phyloP scores from a whole-genome alignment of 2,888 invertebrate species.

The Drosophila ustulata region DNA sequence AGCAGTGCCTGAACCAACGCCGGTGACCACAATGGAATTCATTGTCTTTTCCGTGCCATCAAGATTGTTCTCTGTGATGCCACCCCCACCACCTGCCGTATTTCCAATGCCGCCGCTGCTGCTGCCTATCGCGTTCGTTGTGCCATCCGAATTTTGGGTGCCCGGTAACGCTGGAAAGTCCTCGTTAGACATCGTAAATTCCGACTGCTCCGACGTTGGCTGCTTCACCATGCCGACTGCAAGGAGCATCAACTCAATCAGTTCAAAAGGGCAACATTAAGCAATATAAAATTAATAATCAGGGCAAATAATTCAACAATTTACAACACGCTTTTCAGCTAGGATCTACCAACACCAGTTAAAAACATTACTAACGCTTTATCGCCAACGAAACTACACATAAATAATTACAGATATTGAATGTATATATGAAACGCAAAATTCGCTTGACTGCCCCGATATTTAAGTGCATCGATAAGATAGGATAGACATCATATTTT shows the following conservation, averaged over 20 bases:
- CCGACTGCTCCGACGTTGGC: constrained; percentile 95
- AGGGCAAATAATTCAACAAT: not conserved
- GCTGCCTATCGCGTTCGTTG: constrained; percentile 82
- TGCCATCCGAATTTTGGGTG: constrained; percentile 90
- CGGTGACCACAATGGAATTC: constrained; percentile 83
- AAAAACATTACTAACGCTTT: constrained; percentile 27
- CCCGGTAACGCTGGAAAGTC: constrained; percentile 99
- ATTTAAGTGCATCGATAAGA: too few species aligned
- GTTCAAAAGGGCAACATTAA: constrained; percentile 7
- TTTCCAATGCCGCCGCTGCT: constrained; percentile 49
- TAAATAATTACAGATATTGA: too few species aligned
- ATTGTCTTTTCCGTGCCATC: constrained; percentile 85
- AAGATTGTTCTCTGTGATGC: constrained; percentile 82
- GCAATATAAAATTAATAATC: not conserved
- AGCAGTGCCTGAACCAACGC: constrained; percentile 68
- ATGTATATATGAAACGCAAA: too few species aligned
- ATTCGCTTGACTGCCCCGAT: too few species aligned
- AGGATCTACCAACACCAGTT: constrained; percentile 21
- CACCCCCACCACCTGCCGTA: constrained; percentile 48
- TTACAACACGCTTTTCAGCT: not conserved
- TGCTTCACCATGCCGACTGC: constrained; percentile 97
- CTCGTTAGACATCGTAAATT: constrained; percentile 99
- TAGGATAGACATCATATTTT: too few species aligned
- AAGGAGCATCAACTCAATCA: constrained; percentile 49
- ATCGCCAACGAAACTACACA: constrained; percentile 9